These are phyloP conservation scores for Geodia barretti DNA, from an alignment of 37 sponge, comb jelly and placozoan genomes.

Conservation along the genomic window DNA sequence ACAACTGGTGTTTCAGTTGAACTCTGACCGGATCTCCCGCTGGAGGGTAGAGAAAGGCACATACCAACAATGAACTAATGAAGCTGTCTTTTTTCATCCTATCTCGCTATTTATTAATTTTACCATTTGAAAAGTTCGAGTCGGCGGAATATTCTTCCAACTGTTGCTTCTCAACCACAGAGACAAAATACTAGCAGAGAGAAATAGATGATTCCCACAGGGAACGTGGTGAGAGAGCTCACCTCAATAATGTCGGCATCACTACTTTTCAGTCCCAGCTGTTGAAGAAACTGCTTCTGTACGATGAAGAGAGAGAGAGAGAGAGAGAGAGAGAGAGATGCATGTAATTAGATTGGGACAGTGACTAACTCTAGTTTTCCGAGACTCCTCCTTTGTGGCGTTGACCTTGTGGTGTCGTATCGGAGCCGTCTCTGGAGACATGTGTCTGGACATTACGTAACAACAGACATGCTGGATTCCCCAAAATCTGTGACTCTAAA, in stretches of 20 bases:
- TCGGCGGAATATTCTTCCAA: conserved; percentile 21
- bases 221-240: not conserved
- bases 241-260: conserved; percentile 70
- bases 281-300: conserved; percentile 11
- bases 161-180: conserved; percentile 43
- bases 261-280: conserved; percentile 23
- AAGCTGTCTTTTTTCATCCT: too few relatives aligned
- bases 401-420: conserved; percentile 18
- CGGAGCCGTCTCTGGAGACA: conserved; percentile 7
- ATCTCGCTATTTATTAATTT: too few relatives aligned
- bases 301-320: not conserved
- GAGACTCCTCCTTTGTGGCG: not conserved
- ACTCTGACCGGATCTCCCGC: not conserved
- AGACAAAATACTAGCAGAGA: conserved; percentile 39
- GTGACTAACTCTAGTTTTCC: conserved; percentile 13
- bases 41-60: not conserved
- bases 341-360: not conserved
- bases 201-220: not conserved
- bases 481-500: too few relatives aligned
- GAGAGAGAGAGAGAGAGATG: not conserved
- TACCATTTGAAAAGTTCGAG: not conserved
- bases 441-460: not conserved
- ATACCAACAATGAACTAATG: too few relatives aligned
- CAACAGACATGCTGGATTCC: not conserved
- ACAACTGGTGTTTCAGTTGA: not conserved